Evolutionary conservation across 1,140 invertebrate species (phyloP).

Genomic region (Drosophila pruinosa): DNA sequence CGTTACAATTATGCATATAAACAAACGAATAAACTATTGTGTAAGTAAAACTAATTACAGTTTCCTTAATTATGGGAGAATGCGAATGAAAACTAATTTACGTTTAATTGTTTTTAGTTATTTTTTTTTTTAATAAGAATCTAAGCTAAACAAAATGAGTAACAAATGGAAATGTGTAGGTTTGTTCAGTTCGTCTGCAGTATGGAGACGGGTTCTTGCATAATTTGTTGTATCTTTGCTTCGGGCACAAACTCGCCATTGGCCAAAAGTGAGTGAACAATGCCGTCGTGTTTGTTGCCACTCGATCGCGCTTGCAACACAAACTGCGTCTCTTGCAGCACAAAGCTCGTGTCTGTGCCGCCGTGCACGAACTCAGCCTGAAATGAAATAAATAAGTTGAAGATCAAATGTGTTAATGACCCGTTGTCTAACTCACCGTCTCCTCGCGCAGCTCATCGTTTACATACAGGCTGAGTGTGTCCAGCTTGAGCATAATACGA

Average conservation of each 20-base stretch:
- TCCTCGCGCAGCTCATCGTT: conserved; percentile 77
- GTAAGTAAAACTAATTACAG: conserved; percentile 44
- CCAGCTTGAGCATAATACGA: conserved; percentile 86
- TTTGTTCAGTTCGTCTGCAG: conserved; percentile 56
- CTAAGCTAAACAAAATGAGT: conserved; percentile 3
- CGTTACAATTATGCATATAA: conserved; percentile 76
- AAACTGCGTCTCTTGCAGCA: conserved; percentile 69
- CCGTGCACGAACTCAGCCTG: conserved; percentile 91
- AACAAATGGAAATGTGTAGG: conserved; percentile 48
- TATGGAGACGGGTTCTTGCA: conserved; percentile 78
- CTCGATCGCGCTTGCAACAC: conserved; percentile 76
- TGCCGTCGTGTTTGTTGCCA: conserved; percentile 79
- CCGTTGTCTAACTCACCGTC: conserved; percentile 31
- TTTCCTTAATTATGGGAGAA: background rate
- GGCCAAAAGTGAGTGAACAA: conserved; percentile 70
- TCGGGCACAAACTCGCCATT: conserved; percentile 73
- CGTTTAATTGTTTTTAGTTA: background rate
- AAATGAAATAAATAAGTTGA: conserved; percentile 43
- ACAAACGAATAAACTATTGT: conserved; percentile 76
- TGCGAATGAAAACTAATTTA: background rate
- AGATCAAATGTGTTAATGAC: background rate
- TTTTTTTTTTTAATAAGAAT: background rate
- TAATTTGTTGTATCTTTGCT: conserved; percentile 78
- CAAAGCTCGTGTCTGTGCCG: conserved; percentile 92
- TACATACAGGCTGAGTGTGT: conserved; percentile 76